Base-by-base conservation (phyloP, 2,113 vertebrate genomes). In the Semnornis frantzii region DNA sequence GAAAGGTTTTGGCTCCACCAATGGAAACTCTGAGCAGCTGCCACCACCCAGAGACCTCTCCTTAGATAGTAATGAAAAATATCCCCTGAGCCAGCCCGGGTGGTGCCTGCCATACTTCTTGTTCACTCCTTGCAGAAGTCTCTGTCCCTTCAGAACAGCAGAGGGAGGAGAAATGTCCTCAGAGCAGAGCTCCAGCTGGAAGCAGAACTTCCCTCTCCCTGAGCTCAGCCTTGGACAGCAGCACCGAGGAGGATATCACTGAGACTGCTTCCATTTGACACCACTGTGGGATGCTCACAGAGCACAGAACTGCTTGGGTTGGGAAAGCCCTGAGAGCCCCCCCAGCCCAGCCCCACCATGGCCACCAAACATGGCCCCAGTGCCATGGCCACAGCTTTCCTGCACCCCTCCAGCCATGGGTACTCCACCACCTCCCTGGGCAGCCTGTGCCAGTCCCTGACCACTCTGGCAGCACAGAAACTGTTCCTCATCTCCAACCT, bases 41-140 rank as follows among this genome's bases (percentile, higher is more conserved):
- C 54, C 87, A 81, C 57, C 78, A 64, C 11, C 42, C 15, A 33
- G 81, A 90, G 86, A 81, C 62, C 48, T 84, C 31, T 80, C 73
- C 94, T 54, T 60, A 77, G 92, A 92, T 64, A 93, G 86, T 48
- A 69, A 76, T 48, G 69, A 93, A 60, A 86, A 77, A 75, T 30
- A 81, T 65, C 75, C 82, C 5, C 2, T 78, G 17, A 83, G 82
- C 10, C 68, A 78, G 73, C 37, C 82, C 58, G 80, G 60, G 59
- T 16, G 64, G 73, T 82, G 92, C 83, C 31, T 72, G 50, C 59
- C 77, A 71, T 85, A 76, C 69, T 90, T 90, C 37, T 59, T 63
- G 14, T 85, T 48, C 75, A 24, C 74, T 86, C 84, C 92, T 90
- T 54, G 48, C 79, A 86, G 82, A 81, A 89, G 30, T 39, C 68